Evolutionary conservation across 2,888 invertebrate species (phyloP).

Genomic region (Entomobrya proxima): DNA sequence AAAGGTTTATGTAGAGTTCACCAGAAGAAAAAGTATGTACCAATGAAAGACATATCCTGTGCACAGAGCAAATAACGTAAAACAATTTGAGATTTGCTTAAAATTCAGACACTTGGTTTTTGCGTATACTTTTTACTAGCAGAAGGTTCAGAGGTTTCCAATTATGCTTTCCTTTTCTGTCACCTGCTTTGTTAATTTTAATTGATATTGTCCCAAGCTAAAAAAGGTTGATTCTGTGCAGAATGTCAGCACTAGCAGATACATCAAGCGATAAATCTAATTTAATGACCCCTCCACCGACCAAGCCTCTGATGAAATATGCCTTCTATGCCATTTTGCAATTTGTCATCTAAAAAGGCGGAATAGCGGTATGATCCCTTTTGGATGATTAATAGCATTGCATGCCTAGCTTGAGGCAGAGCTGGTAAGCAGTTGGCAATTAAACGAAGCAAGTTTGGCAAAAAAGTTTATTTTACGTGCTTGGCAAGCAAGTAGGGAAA

Average conservation of each 20-base stretch:
- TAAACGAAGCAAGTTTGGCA: neutral
- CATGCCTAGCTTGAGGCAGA: neutral
- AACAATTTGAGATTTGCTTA: no score
- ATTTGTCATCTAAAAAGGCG: constrained; percentile 4
- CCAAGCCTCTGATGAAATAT: no score
- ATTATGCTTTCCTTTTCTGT: no score
- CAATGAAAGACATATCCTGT: no score
- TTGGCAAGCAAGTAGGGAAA: neutral
- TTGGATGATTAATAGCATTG: neutral
- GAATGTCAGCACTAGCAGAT: neutral
- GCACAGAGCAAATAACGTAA: no score
- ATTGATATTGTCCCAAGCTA: no score
- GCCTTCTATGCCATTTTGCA: neutral
- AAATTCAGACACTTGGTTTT: no score
- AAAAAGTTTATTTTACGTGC: neutral
- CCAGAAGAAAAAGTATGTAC: no score
- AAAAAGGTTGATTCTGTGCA: neutral
- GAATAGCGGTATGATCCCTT: neutral
- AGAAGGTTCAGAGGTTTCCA: no score
- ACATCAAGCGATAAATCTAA: constrained; percentile 7
- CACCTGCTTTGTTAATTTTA: no score
- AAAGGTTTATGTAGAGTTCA: no score
- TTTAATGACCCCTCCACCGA: neutral
- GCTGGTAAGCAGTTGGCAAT: neutral
- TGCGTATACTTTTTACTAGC: no score